Evolutionary conservation across 2,113 vertebrate species (phyloP).

Genomic region (Cyphomyrus discorhynchus): DNA sequence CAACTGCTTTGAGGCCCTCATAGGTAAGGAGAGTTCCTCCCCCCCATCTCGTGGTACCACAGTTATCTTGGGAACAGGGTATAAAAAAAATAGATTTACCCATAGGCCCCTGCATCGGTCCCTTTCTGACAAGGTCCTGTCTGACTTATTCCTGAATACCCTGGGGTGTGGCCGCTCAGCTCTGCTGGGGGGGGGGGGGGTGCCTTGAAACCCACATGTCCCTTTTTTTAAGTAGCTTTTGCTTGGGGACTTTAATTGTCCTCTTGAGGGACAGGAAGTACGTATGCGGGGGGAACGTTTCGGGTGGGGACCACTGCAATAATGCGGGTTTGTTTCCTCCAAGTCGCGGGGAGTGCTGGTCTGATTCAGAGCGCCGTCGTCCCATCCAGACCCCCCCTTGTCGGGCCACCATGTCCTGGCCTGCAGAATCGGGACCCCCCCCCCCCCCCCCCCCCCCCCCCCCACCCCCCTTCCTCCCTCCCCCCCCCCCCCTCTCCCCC

Average conservation of each 20-base stretch:
- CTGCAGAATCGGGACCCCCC: slow-evolving; percentile 24
- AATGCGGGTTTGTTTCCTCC: neutral
- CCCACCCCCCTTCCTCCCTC: no score
- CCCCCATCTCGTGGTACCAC: neutral
- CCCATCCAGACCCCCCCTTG: no score
- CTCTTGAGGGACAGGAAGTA: neutral
- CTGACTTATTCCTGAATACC: neutral
- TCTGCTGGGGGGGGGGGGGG: neutral
- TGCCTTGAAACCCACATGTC: neutral
- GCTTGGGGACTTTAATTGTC: neutral
- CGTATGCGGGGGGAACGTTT: neutral
- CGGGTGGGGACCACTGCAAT: neutral
- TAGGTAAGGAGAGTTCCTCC: slow-evolving; percentile 65
- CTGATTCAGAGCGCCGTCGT: neutral
- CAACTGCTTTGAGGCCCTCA: slow-evolving; percentile 97
- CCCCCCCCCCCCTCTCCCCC: no score
- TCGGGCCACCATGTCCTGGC: neutral
- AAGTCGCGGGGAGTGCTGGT: neutral
- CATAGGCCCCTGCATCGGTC: neutral
- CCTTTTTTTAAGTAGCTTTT: neutral
- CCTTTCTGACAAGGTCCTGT: neutral
- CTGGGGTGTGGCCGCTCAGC: neutral
- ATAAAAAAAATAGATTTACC: neutral
- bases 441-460: no score
- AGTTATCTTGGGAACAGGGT: neutral